A percentile compares a stretch with the other conserved stretches of the same genome.
phyloP scores from a whole-genome alignment of 1,140 invertebrate species.

The Planococcus citri region DNA sequence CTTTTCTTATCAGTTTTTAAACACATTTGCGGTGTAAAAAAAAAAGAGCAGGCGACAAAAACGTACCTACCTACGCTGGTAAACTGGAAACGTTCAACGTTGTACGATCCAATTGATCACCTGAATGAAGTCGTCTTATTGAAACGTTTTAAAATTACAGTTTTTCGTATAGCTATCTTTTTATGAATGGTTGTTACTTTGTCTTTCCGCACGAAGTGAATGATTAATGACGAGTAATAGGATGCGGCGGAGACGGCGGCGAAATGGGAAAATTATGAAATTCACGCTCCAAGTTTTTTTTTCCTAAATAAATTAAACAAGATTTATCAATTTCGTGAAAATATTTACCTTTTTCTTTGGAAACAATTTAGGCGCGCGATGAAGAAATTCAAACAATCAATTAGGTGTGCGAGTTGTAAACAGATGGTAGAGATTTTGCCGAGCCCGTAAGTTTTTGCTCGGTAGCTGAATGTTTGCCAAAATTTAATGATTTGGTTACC shows the following conservation, averaged over 20 bases:
- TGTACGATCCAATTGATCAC: not conserved
- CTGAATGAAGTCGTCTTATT: not conserved
- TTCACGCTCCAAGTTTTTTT: not conserved
- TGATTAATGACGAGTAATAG: conserved; percentile 1
- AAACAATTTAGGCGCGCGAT: not conserved
- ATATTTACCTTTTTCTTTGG: not conserved
- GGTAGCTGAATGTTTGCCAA: no score
- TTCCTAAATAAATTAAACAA: not conserved
- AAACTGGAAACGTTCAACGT: not conserved
- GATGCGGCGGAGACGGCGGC: not conserved
- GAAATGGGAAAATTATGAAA: not conserved
- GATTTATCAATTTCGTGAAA: conserved; percentile 7
- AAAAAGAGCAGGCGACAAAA: not conserved
- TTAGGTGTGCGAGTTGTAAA: not conserved
- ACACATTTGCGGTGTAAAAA: not conserved
- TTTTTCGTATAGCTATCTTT: not conserved
- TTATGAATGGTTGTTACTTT: no score
- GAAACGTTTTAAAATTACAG: not conserved
- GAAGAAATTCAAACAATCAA: not conserved
- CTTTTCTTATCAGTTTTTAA: not conserved
- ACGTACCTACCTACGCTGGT: no score
- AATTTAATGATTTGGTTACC: no score
- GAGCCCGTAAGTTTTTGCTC: no score
- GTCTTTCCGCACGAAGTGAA: no score
- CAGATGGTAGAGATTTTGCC: not conserved